These are phyloP conservation scores for Pangasius mekongensis DNA, from an alignment of 2,797 vertebrate genomes.

Conservation along the genomic window DNA sequence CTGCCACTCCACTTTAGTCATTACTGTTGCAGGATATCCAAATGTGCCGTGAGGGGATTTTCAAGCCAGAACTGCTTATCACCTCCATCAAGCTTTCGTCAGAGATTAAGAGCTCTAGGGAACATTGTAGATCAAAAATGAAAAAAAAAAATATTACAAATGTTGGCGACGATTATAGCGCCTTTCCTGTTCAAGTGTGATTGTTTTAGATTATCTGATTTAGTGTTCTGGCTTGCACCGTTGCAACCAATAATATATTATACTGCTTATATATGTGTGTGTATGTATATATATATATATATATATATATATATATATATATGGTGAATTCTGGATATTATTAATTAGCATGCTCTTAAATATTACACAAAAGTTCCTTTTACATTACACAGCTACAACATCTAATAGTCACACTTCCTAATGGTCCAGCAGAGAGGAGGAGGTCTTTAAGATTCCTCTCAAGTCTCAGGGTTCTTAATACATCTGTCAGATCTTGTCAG, in stretches of 20 bases:
- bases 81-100: slow-evolving; percentile 72
- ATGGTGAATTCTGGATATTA: neutral
- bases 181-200: slow-evolving; percentile 24
- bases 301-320: neutral
- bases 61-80: slow-evolving; percentile 70
- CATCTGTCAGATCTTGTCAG: slow-evolving; percentile 67
- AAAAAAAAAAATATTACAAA: slow-evolving; percentile 32
- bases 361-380: neutral
- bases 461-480: slow-evolving; percentile 59
- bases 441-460: slow-evolving; percentile 59
- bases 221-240: neutral
- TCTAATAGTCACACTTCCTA: slow-evolving; percentile 23
- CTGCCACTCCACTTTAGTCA: slow-evolving; percentile 56
- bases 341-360: slow-evolving; percentile 33
- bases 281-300: too few species aligned
- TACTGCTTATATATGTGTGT: neutral
- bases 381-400: slow-evolving; percentile 7
- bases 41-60: slow-evolving; percentile 54
- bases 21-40: slow-evolving; percentile 55
- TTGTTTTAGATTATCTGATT: slow-evolving; percentile 12
- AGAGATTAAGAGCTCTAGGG: slow-evolving; percentile 67
- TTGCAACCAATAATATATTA: neutral
- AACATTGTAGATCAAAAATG: slow-evolving; percentile 49
- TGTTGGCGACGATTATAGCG: slow-evolving; percentile 39
- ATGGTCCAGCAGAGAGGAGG: slow-evolving; percentile 22